Conservation (phyloP, 2,113 vertebrate species). For the Zosterops borbonicus region DNA sequence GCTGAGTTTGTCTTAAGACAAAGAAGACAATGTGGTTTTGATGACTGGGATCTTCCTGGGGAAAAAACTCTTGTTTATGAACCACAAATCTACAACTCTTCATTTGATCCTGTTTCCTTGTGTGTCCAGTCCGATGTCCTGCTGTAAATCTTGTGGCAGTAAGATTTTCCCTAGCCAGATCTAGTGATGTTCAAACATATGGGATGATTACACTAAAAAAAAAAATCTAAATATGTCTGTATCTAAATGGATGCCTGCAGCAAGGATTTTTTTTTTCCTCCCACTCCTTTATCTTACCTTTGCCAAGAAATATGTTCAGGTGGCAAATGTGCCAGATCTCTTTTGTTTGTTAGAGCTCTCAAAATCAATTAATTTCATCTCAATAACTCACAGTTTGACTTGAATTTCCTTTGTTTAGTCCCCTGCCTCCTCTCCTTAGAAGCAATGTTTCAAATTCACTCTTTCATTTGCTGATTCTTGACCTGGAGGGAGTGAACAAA, state of each 20-base stretch:
- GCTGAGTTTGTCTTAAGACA: background rate
- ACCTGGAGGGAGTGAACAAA: background rate
- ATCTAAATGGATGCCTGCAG: background rate
- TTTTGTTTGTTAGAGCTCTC: background rate
- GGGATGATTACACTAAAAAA: background rate
- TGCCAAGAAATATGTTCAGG: background rate
- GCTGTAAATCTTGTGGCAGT: background rate
- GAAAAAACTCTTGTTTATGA: background rate
- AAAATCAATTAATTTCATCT: conserved; percentile 1
- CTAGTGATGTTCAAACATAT: background rate
- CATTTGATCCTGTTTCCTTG: background rate
- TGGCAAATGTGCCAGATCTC: background rate
- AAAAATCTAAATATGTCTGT: background rate
- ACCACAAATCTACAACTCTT: background rate
- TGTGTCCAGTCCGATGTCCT: background rate
- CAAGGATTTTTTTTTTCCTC: background rate
- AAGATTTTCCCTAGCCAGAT: background rate
- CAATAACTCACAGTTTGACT: background rate
- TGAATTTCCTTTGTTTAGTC: background rate
- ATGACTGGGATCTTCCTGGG: background rate
- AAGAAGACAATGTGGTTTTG: background rate
- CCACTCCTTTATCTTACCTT: background rate
- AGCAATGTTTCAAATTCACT: background rate
- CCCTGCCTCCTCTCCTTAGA: background rate
- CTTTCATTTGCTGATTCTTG: background rate